Evolutionary conservation across 23 tunicate species (phyloP), one percentile per base, ranked within the genome.

Genomic region (Ascidia mentula): DNA sequence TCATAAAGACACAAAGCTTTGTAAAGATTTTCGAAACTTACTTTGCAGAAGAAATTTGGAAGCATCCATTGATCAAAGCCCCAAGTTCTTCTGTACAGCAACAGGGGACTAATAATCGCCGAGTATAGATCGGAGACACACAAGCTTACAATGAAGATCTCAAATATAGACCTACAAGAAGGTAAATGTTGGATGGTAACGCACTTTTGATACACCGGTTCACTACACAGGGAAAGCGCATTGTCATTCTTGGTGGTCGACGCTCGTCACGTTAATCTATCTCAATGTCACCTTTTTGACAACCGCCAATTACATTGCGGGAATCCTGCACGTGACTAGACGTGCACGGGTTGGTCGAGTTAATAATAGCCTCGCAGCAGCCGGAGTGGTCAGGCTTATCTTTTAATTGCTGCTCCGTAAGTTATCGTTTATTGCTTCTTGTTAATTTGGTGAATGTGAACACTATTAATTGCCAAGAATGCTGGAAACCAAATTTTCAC

Each of bases 41-140:
- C 82, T 34, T 46, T 78, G 82, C 82, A 78, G 40, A 78, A 59
- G 20, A 75, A 37, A 28, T 26, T 34, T 60, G 82, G 82, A 0
- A 59, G 72, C 17, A 38, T 40, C 32, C 35, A 78, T 20, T 45
- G 36, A 34, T 78, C 82, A 45, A 78, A 78, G 0, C 82, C 82
- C 82, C 82, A 78, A 0, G 82, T 78, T 46, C 82, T 46, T 59
- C 82, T 53, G 37, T 78, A 59, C 15, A 78, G 72, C 18, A 53
- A 45, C 22, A 78, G 40, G 15, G 45, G 45, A 59, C 82, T 78
- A 18, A 78, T 78, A 17, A 78, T 32, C 0, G 82, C 39, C 32
- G 82, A 78, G 39, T 31, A 46, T 6, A 78, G 38, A 31, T 78
- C 82, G 22, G 82, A 78, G 0, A 36, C 40, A 31, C 82, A 78